Conservation (phyloP, 2,113 vertebrate species). For the Clupea harengus region DNA sequence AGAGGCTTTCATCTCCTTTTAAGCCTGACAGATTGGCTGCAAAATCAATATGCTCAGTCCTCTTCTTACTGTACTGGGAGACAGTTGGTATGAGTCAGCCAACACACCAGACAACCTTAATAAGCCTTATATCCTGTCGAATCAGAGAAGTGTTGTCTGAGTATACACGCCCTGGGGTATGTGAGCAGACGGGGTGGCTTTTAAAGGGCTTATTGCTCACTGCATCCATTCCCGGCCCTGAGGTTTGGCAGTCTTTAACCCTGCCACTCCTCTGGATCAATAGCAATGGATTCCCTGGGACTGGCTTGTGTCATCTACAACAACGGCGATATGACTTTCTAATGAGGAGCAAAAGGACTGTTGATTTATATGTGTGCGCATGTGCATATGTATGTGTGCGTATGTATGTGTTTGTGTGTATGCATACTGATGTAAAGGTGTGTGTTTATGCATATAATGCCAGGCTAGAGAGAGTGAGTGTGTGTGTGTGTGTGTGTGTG, state of each 20-base stretch:
- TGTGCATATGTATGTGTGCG: background rate
- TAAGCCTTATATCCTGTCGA: conserved; percentile 48
- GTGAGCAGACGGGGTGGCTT: conserved; percentile 54
- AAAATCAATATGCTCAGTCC: conserved; percentile 45
- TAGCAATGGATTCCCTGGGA: background rate
- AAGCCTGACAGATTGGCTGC: conserved; percentile 43
- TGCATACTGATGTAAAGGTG: background rate
- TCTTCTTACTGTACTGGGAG: conserved; percentile 43
- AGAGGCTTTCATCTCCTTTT: conserved; percentile 62
- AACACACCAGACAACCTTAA: conserved; percentile 47
- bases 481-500: background rate
- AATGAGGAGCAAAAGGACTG: background rate
- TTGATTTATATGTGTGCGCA: background rate
- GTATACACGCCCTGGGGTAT: conserved; percentile 38
- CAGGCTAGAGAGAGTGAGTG: background rate
- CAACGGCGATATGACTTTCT: background rate
- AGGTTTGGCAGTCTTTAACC: conserved; percentile 29
- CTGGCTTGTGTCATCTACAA: background rate
- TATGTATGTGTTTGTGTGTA: background rate
- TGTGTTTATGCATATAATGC: background rate
- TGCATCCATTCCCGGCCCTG: conserved; percentile 29
- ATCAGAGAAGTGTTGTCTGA: conserved; percentile 40
- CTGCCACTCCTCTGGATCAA: conserved; percentile 20
- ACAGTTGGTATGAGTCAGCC: conserved; percentile 48
- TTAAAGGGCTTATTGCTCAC: conserved; percentile 50